A percentile compares a stretch with the other conserved stretches of the same genome.
Evolutionary conservation across 2,888 invertebrate genomes (phyloP).

Genomic region (Hypselothyrea guttata): DNA sequence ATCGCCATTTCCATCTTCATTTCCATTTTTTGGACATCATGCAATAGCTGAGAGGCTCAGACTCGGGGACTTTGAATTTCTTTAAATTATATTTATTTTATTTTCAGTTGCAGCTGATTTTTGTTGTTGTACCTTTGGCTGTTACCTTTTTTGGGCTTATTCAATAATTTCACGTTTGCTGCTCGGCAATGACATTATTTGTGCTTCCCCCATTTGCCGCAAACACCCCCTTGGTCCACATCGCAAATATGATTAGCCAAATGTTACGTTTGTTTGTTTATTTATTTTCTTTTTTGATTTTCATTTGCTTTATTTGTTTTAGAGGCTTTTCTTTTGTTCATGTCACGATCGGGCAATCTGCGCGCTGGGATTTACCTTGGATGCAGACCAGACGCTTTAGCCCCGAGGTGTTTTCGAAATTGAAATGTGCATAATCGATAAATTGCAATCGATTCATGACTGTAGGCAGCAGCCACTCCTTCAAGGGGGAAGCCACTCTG

Average conservation of each 20-base stretch:
- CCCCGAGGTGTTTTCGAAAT: conserved; percentile 32
- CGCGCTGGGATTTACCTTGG: conserved; percentile 22
- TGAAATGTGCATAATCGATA: conserved; percentile 64
- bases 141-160: conserved; percentile 36
- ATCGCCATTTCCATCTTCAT: conserved; percentile 35
- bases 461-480: conserved; percentile 37
- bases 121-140: conserved; percentile 29
- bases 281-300: conserved; percentile 7
- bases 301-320: conserved; percentile 22
- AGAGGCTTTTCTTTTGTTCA: conserved; percentile 31
- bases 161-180: conserved; percentile 40
- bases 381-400: conserved; percentile 1
- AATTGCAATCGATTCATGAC: conserved; percentile 45
- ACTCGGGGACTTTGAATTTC: conserved; percentile 60
- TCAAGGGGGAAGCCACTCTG: conserved; percentile 38
- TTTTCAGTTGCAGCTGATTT: conserved; percentile 19
- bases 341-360: conserved; percentile 49
- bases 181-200: conserved; percentile 64
- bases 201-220: background rate
- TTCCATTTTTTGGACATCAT: conserved; percentile 44
- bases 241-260: conserved; percentile 40
- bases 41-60: conserved; percentile 58
- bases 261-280: conserved; percentile 24
- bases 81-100: conserved; percentile 42
- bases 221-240: background rate